Percentiles rank a stretch among this genome's conserved stretches.
Evolutionary conservation across 2,797 vertebrate genomes (phyloP).

Genomic region (Coregonus ussuriensis): DNA sequence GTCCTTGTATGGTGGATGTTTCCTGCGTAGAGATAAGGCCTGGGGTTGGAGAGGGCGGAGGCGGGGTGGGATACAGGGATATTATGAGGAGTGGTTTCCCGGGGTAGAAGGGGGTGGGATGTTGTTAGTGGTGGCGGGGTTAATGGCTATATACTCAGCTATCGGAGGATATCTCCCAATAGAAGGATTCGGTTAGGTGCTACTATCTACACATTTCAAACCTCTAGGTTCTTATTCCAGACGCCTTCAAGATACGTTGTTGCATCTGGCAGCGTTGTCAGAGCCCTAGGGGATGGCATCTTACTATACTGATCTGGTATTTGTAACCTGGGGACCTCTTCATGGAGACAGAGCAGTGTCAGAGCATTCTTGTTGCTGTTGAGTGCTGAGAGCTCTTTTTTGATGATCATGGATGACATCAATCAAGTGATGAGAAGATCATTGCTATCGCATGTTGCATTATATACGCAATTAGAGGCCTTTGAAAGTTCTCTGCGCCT

Average conservation of each 20-base stretch:
- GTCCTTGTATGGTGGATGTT: slow-evolving; percentile 69
- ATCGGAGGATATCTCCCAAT: slow-evolving; percentile 36
- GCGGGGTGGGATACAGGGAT: slow-evolving; percentile 1
- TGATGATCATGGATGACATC: neutral
- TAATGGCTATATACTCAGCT: slow-evolving; percentile 53
- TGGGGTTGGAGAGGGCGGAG: slow-evolving; percentile 31
- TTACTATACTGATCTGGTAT: neutral
- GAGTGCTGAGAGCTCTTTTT: neutral
- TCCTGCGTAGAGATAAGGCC: slow-evolving; percentile 39
- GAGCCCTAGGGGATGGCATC: neutral
- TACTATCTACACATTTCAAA: neutral
- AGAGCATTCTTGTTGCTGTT: neutral
- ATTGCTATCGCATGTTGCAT: neutral
- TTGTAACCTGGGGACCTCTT: neutral
- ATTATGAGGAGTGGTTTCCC: slow-evolving; percentile 12
- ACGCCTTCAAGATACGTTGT: neutral
- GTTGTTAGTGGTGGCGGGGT: slow-evolving; percentile 24
- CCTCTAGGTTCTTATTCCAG: neutral
- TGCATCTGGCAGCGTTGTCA: neutral
- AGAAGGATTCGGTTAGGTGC: slow-evolving; percentile 37
- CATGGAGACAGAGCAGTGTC: neutral
- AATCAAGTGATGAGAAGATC: neutral
- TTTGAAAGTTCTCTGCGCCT: neutral
- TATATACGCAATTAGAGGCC: neutral
- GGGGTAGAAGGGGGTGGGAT: slow-evolving; percentile 46